A percentile compares a stretch with the other conserved stretches of the same genome.
Conservation (phyloP, 2,113 vertebrate species). For the Seriola aureovittata region DNA sequence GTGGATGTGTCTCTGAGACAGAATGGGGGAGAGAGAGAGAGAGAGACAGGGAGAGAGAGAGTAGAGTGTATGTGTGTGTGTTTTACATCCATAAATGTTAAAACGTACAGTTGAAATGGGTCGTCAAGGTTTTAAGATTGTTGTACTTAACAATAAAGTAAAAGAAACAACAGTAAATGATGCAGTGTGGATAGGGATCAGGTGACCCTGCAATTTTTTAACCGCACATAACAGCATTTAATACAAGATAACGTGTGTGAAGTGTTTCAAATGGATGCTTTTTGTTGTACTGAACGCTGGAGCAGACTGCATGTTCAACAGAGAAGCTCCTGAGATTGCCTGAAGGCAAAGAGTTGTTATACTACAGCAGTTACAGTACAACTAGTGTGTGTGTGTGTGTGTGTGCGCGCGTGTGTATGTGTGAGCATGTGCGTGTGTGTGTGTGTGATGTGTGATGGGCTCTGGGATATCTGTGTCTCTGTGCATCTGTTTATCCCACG, state of each 20-base stretch:
- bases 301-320: conserved; percentile 58
- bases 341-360: conserved; percentile 68
- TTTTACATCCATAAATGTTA: conserved; percentile 38
- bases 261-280: conserved; percentile 53
- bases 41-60: background rate
- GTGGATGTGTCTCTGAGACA: conserved; percentile 58
- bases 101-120: conserved; percentile 36
- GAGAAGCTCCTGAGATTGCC: conserved; percentile 64
- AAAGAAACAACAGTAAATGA: background rate
- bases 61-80: conserved; percentile 4
- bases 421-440: conserved; percentile 20
- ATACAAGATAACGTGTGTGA: conserved; percentile 34
- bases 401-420: conserved; percentile 26
- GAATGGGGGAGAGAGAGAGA: conserved; percentile 20
- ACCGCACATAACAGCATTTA: background rate
- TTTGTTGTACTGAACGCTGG: conserved; percentile 49
- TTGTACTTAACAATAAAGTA: background rate
- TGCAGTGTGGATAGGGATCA: conserved; percentile 14
- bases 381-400: conserved; percentile 18
- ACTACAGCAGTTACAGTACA: conserved; percentile 64
- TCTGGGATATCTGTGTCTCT: conserved; percentile 71
- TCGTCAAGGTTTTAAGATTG: conserved; percentile 12
- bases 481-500: conserved; percentile 77
- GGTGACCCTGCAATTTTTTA: conserved; percentile 34
- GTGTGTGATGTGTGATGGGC: conserved; percentile 50